Conservation (phyloP, 1,140 invertebrate species). For the Caenorhabditis tropicalis region DNA sequence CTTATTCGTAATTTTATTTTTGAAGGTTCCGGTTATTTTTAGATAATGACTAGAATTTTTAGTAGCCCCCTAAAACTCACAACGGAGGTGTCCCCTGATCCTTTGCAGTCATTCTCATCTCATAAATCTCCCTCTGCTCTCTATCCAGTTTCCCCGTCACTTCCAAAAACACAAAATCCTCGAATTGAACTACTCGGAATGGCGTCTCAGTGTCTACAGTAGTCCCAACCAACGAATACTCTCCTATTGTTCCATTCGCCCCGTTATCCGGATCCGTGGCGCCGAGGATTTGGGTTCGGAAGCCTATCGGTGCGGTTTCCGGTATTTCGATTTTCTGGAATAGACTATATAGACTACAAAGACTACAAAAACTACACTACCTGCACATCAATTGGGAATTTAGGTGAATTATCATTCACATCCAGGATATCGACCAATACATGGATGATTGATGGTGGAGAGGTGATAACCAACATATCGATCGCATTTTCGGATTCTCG, state of each 20-base stretch:
- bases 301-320: conserved; percentile 18
- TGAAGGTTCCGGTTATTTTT: too few relatives aligned
- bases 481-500: conserved; percentile 28
- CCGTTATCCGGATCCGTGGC: conserved; percentile 26
- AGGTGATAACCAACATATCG: background rate
- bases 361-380: background rate
- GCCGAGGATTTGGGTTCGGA: background rate
- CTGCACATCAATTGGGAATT: background rate
- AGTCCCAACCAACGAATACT: background rate
- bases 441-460: conserved; percentile 22
- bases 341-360: too few relatives aligned
- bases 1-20: too few relatives aligned
- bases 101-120: background rate
- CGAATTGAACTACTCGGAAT: background rate
- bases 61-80: conserved; percentile 8
- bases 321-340: conserved; percentile 16
- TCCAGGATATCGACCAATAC: background rate
- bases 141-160: conserved; percentile 16
- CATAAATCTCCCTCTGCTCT: background rate
- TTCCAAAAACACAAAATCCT: conserved; percentile 24
- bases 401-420: conserved; percentile 29
- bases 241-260: conserved; percentile 12
- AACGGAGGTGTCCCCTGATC: background rate
- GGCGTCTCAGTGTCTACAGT: background rate
- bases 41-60: too few relatives aligned